These are phyloP conservation scores for Psilopsiagon aymara DNA, from an alignment of 2,113 vertebrate genomes.

Conservation along the genomic window DNA sequence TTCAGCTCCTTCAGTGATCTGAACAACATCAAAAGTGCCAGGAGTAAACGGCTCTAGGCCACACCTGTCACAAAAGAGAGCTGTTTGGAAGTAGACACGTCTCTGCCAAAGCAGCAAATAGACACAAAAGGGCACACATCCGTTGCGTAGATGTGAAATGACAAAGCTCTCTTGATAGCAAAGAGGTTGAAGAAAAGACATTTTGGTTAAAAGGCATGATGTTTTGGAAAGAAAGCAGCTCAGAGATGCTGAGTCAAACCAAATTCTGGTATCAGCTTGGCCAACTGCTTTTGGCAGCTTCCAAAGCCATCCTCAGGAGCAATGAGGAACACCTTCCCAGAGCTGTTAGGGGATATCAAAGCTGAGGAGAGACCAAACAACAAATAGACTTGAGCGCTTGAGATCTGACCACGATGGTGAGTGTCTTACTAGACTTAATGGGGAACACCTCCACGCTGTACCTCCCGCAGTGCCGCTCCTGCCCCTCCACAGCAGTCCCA, in stretches of 20 bases:
- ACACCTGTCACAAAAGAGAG: neutral
- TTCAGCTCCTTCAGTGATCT: neutral
- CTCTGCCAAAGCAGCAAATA: neutral
- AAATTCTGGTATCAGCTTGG: neutral
- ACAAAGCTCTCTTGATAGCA: neutral
- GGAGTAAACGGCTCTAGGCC: neutral
- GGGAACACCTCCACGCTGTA: fast-evolving
- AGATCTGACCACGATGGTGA: neutral
- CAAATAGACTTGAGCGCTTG: neutral
- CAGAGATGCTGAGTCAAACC: neutral
- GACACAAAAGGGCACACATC: neutral
- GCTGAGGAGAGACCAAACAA: neutral
- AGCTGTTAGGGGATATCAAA: neutral
- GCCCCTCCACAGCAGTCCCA: neutral
- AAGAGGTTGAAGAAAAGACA: neutral
- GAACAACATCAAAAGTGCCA: neutral
- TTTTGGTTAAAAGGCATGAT: neutral
- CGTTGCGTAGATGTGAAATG: neutral
- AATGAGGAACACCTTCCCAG: neutral
- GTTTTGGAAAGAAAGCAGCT: neutral
- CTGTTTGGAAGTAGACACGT: neutral
- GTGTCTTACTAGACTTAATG: neutral
- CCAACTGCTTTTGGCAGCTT: neutral
- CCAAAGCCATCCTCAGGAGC: neutral
- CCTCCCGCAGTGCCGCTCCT: fast-evolving